Evolutionary conservation across 2,888 invertebrate species (phyloP).

Genomic region (Lomographa bimaculata): DNA sequence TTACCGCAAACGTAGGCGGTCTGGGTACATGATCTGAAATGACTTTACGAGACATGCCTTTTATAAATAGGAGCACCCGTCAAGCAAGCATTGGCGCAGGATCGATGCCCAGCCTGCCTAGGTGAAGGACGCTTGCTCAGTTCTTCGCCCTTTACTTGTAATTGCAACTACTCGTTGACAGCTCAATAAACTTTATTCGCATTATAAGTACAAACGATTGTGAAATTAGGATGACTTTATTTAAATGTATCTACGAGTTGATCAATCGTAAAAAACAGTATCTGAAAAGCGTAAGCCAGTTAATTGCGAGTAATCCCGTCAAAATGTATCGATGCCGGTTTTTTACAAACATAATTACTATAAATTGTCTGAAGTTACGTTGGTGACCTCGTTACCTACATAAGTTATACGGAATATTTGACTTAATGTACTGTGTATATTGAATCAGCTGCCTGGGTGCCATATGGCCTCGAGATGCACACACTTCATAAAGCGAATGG

Average conservation of each 20-base stretch:
- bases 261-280: no score
- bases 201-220: no score
- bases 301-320: no score
- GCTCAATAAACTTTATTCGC: constrained; percentile 6
- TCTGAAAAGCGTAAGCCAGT: no score
- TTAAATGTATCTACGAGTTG: no score
- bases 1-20: constrained; percentile 27
- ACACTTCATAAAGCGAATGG: constrained; percentile 76
- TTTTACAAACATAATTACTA: constrained; percentile 3
- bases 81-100: constrained; percentile 62
- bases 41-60: constrained; percentile 55
- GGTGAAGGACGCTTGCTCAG: constrained; percentile 75
- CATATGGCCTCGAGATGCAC: constrained; percentile 76
- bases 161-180: constrained; percentile 47
- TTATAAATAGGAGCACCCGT: constrained; percentile 72
- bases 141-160: constrained; percentile 56
- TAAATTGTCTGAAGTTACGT: constrained; percentile 18
- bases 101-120: constrained; percentile 72
- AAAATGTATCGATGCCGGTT: no score
- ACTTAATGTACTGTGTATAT: constrained; percentile 40
- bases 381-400: constrained; percentile 30
- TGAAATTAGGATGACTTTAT: no score
- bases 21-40: constrained; percentile 33
- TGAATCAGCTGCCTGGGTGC: constrained; percentile 69
- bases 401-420: constrained; percentile 12